Evolutionary conservation across 2,888 invertebrate genomes (phyloP).

Genomic region (Zhengitettix transpicula): DNA sequence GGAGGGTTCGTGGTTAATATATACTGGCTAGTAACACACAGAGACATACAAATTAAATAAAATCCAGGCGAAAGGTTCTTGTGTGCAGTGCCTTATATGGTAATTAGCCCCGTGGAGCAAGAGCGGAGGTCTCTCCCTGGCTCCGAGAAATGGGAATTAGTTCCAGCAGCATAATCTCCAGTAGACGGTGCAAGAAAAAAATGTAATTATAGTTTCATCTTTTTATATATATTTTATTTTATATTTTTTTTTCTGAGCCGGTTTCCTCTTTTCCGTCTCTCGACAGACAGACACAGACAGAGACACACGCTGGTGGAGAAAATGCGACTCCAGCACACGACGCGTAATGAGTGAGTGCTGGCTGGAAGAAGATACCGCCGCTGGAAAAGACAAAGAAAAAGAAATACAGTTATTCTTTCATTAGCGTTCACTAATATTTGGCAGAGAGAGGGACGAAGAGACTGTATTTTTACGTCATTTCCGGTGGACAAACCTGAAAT

Average conservation of each 20-base stretch:
- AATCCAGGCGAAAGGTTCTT: background rate
- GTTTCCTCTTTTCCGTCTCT: background rate
- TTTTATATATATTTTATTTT: background rate
- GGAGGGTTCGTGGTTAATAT: background rate
- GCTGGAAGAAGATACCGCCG: background rate
- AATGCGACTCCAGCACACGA: background rate
- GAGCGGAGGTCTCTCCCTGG: background rate
- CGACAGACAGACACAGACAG: background rate
- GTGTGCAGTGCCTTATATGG: background rate
- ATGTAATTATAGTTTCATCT: background rate
- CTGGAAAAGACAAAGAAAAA: background rate
- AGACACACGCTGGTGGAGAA: background rate
- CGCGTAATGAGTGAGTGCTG: background rate
- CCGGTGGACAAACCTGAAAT: no score
- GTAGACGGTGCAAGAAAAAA: background rate
- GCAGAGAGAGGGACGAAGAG: background rate
- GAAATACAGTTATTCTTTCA: background rate
- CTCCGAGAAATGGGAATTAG: background rate
- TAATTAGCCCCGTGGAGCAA: background rate
- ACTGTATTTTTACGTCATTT: no score
- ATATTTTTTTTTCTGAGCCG: background rate
- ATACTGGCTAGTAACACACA: background rate
- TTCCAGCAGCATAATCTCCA: background rate
- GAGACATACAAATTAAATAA: background rate
- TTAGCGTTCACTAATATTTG: background rate